These are phyloP conservation scores for Xiphias gladius DNA, from an alignment of 2,113 vertebrate species.

Conservation along the genomic window DNA sequence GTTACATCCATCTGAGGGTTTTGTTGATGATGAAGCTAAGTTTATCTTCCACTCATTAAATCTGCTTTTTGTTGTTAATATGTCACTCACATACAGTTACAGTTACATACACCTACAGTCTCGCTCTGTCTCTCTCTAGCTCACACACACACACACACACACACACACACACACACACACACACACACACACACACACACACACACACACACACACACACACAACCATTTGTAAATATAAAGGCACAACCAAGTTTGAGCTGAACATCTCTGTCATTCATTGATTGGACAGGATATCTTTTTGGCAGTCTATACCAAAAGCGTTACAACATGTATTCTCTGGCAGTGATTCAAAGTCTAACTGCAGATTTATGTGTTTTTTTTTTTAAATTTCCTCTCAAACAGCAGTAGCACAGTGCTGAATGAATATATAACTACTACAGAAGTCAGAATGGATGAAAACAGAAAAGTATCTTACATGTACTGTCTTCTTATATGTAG, in stretches of 20 bases:
- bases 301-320: neutral
- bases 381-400: neutral
- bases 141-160: neutral
- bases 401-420: neutral
- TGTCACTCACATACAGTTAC: no score
- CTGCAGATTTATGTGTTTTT: neutral
- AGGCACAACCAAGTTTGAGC: neutral
- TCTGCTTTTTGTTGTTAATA: no score
- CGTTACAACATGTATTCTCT: neutral
- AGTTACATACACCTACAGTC: no score
- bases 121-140: no score
- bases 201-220: neutral
- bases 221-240: neutral
- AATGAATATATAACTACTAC: neutral
- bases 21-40: neutral
- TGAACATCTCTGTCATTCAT: conserved; percentile 26
- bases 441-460: neutral
- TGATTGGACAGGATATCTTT: conserved; percentile 18
- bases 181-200: neutral
- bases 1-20: neutral
- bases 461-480: no score
- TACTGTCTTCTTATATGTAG: no score
- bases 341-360: neutral
- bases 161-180: neutral
- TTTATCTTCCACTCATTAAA: no score